Conservation (phyloP, 1,140 invertebrate species). For the Danaus plexippus region DNA sequence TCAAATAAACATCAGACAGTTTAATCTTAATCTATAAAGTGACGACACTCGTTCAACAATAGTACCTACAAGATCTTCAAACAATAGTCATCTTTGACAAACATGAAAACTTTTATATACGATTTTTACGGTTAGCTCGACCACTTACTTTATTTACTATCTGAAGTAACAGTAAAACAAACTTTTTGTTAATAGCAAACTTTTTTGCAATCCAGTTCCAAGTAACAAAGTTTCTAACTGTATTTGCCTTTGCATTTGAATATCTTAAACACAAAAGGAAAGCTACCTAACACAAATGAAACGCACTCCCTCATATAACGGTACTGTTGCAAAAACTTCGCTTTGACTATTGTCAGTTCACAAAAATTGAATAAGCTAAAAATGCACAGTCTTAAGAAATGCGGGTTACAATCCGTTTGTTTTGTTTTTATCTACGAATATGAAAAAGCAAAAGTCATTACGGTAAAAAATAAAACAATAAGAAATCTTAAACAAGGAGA, state of each 20-base stretch:
- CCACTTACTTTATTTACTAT: slow-evolving; percentile 6
- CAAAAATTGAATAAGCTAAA: slow-evolving; percentile 12
- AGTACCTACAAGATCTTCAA: slow-evolving; percentile 20
- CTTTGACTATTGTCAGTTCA: slow-evolving; percentile 8
- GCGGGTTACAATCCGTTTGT: slow-evolving; percentile 16
- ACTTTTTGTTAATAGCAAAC: neutral
- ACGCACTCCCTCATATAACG: slow-evolving; percentile 12
- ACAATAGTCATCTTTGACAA: slow-evolving; percentile 14
- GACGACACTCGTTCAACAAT: slow-evolving; percentile 28
- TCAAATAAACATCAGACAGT: too few relatives aligned
- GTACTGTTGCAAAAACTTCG: slow-evolving; percentile 13
- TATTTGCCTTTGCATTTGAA: slow-evolving; percentile 1
- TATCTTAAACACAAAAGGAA: slow-evolving; percentile 1
- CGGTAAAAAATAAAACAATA: slow-evolving; percentile 47
- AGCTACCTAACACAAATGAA: neutral
- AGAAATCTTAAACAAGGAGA: slow-evolving; percentile 57
- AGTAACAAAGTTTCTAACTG: slow-evolving; percentile 10
- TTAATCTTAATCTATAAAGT: slow-evolving; percentile 17
- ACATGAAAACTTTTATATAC: slow-evolving; percentile 13
- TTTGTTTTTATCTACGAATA: slow-evolving; percentile 35
- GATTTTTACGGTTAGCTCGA: slow-evolving; percentile 20
- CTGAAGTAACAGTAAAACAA: neutral
- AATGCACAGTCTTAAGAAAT: slow-evolving; percentile 12
- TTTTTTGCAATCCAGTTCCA: neutral
- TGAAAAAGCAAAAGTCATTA: slow-evolving; percentile 45